Evolutionary conservation across 2,797 vertebrate species (phyloP), one percentile per base, ranked within the genome.

Genomic region (Balearica regulorum): DNA sequence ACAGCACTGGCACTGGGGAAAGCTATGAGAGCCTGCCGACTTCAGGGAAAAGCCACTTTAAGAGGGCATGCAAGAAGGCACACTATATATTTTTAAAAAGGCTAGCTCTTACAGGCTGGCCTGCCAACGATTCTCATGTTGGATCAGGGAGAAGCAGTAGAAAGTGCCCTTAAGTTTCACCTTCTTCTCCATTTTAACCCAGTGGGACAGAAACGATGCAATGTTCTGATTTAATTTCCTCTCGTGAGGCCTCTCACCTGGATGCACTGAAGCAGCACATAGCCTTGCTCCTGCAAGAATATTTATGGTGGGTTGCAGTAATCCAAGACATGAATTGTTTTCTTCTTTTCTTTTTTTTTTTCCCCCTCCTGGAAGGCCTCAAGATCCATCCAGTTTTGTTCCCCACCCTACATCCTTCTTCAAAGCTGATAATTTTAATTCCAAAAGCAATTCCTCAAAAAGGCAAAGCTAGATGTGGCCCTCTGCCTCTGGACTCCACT

Each of bases 151-250:
- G 65, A 24, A 88, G 57, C 54, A 77, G 39, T 33, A 85, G 41
- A 83, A 96, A 90, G 58, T 41, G 70, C 43, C 70, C 66, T 82
- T 69, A 87, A 73, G 57, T 94, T 96, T 93, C 68, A 25, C 64
- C 57, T 46, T 29, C 81, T 93, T 87, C 71, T 90, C 68, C 29
- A n/a, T 68, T 91, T 89, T 85, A 95, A 80, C 49, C 37, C 84
- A 87, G 64, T 53, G 78, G 93, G 71, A 92, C 48, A 87, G 87
- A 96, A 96, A 96, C 75, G 93, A 96, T 68, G 46, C 71, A 83
- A 51, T 35, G 41, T 49, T 95, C 81, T 87, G 64, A 83, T 49
- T 89, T 91, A 71, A 93, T 68, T 96, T 96, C 84, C 72, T 95
- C 78, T 96, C 31, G 0, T 5, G 7, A 95, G 83, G 83, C 64